These are phyloP conservation scores for Cantharis rustica DNA, from an alignment of 2,888 invertebrate species.

Conservation along the genomic window DNA sequence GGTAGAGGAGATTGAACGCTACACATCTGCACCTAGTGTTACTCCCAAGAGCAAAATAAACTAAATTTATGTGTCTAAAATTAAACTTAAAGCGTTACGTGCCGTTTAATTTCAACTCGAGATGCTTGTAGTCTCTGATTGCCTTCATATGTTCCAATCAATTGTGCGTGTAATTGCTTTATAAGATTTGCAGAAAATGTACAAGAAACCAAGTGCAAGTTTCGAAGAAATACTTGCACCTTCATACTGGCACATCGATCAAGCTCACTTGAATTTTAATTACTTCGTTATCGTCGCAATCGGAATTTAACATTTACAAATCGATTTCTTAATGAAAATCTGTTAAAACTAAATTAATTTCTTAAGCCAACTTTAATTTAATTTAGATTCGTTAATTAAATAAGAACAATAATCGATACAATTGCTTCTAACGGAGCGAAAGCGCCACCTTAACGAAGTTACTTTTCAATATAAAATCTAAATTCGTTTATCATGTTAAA, in stretches of 20 bases:
- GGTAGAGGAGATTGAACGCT: slow-evolving; percentile 6
- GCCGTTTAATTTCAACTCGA: slow-evolving; percentile 33
- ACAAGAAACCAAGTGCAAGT: slow-evolving; percentile 1
- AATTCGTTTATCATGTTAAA: slow-evolving; percentile 11
- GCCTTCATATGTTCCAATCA: slow-evolving; percentile 39
- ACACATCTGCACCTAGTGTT: slow-evolving; percentile 32
- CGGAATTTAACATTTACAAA: not conserved
- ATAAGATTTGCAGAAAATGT: slow-evolving; percentile 25
- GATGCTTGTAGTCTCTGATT: slow-evolving; percentile 33
- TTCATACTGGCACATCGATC: too few relatives aligned
- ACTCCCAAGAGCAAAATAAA: slow-evolving; percentile 40
- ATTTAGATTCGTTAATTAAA: not conserved
- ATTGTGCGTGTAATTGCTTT: slow-evolving; percentile 40
- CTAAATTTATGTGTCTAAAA: slow-evolving; percentile 41
- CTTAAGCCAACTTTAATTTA: not conserved
- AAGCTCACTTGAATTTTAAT: not conserved
- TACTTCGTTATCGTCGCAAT: not conserved
- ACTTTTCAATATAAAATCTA: not conserved
- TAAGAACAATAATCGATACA: not conserved
- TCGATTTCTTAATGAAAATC: not conserved
- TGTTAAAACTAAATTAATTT: not conserved
- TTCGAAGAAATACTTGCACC: not conserved
- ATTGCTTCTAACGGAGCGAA: not conserved
- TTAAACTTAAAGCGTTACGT: slow-evolving; percentile 38
- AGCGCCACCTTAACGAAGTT: not conserved